These are phyloP conservation scores for Cygnus atratus DNA, from an alignment of 2,113 vertebrate genomes.

Conservation along the genomic window DNA sequence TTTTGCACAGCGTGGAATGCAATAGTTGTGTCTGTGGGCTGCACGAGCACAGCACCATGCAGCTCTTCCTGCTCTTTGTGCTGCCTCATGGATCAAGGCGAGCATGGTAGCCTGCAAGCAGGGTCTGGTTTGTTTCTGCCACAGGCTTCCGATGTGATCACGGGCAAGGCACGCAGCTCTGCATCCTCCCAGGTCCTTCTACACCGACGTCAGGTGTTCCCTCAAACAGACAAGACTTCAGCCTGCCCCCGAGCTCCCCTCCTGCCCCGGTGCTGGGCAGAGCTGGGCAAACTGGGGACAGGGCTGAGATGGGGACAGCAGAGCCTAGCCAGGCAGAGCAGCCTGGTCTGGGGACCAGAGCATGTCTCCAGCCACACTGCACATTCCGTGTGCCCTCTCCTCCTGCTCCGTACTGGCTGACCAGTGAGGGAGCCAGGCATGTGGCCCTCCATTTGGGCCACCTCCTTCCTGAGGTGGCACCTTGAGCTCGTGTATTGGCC, in stretches of 20 bases:
- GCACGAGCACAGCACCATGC: not conserved
- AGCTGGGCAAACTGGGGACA: not conserved
- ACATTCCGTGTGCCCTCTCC: no score
- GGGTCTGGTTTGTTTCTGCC: not conserved
- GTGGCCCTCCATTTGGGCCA: not conserved
- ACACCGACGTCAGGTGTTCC: not conserved
- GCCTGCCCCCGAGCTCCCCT: not conserved
- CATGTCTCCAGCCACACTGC: no score
- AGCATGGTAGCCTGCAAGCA: not conserved
- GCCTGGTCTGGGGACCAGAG: not conserved
- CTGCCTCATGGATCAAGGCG: fast-evolving
- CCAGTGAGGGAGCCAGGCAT: no score
- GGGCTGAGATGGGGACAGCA: not conserved
- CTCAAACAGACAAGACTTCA: not conserved
- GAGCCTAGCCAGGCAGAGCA: not conserved
- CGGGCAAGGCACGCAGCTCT: fast-evolving
- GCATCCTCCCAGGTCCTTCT: not conserved
- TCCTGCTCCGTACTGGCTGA: no score
- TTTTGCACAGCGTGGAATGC: not conserved
- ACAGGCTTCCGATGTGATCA: not conserved
- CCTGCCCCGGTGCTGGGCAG: not conserved
- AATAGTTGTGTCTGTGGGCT: not conserved
- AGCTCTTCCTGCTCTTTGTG: not conserved
- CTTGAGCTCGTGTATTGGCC: not conserved
- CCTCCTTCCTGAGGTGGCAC: not conserved